Base-by-base conservation (phyloP, 1,140 invertebrate genomes). In the Orius insidiosus region DNA sequence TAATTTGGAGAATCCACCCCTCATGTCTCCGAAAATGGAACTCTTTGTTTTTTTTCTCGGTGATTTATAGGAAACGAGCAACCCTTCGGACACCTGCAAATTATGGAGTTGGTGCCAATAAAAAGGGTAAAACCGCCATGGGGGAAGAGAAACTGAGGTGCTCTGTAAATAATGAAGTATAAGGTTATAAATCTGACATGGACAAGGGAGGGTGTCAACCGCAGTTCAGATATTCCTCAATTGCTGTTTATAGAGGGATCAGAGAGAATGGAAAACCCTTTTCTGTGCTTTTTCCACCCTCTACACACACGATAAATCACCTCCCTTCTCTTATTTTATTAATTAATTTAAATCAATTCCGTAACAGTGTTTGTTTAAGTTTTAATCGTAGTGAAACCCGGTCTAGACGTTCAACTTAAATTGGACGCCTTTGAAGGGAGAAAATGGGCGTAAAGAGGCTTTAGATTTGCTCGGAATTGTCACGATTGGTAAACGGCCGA, bases 191-290 rank as follows among this genome's bases (percentile, higher is more conserved):
- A 43, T 43, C 41, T 43, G 41, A 43, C 41, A 43, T 43, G 41
- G 41, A 43, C 41, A 43, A 6, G 41, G 41, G 9, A 43, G 11
- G 31, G 41, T 43, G 41, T 43, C 41, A 43, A 18, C 14, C 18
- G 41, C 41, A 43, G 24, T 43, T 43, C 24, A 30, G 41, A 15
- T n/a, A 24, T 31, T 43, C 41, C 41, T 43, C 41, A 43, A 43
- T 43, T 43, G 41, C 41, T 43, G 41, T 43, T 43, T 43, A 43
- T 43, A 43, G 41, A 43, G 41, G 41, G 41, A 43, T 43, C 41
- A 43, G 41, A 8, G 10, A 43, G 41, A 30, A 30, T 43, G n/a
- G 41, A 31, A n/a, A 24, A 24, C 24, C 24, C 24, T 7, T 24
- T 24, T 24, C 24, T 24, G 24, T 24, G 3, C 24, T 24, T 24